phyloP scores from a whole-genome alignment of 64 coral and sea anemone genomes.

The Platygyra sinensis region DNA sequence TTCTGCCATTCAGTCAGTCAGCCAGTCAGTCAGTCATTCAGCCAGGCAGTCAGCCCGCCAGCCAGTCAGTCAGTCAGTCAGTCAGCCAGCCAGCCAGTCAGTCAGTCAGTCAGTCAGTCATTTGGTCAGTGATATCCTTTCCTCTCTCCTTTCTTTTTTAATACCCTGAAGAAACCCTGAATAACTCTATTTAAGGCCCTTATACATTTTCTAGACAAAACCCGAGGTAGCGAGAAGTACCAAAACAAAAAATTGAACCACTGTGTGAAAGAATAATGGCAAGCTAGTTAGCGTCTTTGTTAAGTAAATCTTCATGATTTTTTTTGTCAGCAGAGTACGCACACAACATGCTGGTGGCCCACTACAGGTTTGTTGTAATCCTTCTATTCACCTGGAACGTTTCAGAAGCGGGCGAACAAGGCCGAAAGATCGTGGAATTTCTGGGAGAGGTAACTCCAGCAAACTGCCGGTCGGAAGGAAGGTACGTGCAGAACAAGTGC shows the following conservation, averaged over 20 bases:
- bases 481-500: constrained; percentile 40
- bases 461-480: constrained; percentile 6
- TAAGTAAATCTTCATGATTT: neutral
- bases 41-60: too few species aligned
- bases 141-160: neutral
- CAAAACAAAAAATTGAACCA: neutral
- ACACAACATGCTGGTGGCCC: neutral
- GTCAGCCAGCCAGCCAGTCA: too few species aligned
- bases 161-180: neutral
- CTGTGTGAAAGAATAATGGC: neutral
- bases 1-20: too few species aligned
- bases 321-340: neutral
- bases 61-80: too few species aligned
- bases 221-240: too few species aligned
- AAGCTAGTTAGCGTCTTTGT: neutral
- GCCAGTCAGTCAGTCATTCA: too few species aligned
- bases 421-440: neutral
- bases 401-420: neutral
- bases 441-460: neutral
- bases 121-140: too few species aligned
- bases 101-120: too few species aligned
- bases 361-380: neutral
- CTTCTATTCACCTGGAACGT: neutral
- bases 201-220: too few species aligned
- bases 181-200: too few species aligned